Conservation (phyloP, 2,888 invertebrate genomes). For the Aleiodes leptofemur region DNA sequence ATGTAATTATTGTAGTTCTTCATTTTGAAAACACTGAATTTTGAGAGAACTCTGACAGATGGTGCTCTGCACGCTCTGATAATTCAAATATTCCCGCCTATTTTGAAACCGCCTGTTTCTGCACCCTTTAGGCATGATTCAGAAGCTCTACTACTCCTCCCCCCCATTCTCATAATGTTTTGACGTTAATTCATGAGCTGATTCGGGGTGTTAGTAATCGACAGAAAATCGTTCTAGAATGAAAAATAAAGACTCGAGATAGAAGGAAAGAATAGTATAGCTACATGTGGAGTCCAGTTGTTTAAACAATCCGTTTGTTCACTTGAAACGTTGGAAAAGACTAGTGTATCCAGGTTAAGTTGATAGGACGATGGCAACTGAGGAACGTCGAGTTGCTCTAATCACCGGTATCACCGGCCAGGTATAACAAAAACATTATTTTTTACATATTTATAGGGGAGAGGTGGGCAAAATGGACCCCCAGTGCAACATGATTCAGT, state of each 20-base stretch:
- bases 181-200: too few species aligned
- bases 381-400: constrained; percentile 84
- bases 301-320: neutral
- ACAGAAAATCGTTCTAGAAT: too few species aligned
- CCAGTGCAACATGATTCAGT: too few species aligned
- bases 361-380: constrained; percentile 60
- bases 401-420: constrained; percentile 99
- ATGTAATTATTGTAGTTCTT: neutral
- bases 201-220: too few species aligned
- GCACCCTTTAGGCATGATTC: too few species aligned
- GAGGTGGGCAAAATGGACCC: too few species aligned
- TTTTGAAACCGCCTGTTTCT: neutral
- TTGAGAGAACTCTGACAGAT: constrained; percentile 17
- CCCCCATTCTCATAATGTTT: too few species aligned
- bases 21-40: constrained; percentile 14
- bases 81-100: neutral
- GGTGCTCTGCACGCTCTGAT: neutral
- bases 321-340: neutral
- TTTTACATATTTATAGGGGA: neutral
- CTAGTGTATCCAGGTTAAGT: constrained; percentile 7
- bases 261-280: neutral
- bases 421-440: constrained; percentile 77
- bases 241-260: too few species aligned
- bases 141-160: too few species aligned
- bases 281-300: constrained; percentile 5